These are phyloP conservation scores for Darevskia nairensis DNA, from an alignment of 2,797 vertebrate genomes.

Conservation along the genomic window DNA sequence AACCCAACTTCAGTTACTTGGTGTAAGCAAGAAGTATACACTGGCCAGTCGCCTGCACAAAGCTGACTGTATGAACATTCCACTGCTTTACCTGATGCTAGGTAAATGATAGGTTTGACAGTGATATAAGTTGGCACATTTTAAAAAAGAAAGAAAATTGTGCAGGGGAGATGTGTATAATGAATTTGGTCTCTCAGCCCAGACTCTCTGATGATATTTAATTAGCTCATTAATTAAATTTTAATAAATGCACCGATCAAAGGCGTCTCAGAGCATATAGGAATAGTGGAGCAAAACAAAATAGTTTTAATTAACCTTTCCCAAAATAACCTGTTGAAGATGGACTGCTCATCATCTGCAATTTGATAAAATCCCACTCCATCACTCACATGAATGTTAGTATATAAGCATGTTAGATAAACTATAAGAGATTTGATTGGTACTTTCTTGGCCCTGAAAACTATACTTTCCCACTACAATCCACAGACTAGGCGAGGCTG, in stretches of 20 bases:
- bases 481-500: background rate
- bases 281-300: slow-evolving; percentile 34
- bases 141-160: slow-evolving; percentile 21
- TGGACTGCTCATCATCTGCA: slow-evolving; percentile 24
- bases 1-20: background rate
- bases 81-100: slow-evolving; percentile 1
- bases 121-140: slow-evolving; percentile 34
- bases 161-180: slow-evolving; percentile 17
- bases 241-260: slow-evolving; percentile 41
- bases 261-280: slow-evolving; percentile 32
- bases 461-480: background rate
- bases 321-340: slow-evolving; percentile 38
- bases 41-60: background rate
- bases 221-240: slow-evolving; percentile 50
- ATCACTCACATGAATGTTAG: background rate
- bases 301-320: slow-evolving; percentile 49
- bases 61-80: background rate
- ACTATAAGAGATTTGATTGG: background rate
- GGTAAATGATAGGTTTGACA: slow-evolving; percentile 6
- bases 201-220: slow-evolving; percentile 44
- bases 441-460: background rate
- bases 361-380: slow-evolving; percentile 20
- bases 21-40: background rate
- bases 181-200: slow-evolving; percentile 24
- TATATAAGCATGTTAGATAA: background rate